Percentiles rank a stretch among this genome's conserved stretches.
Conservation (phyloP, 2,797 vertebrate genomes). For the Chanos chanos region DNA sequence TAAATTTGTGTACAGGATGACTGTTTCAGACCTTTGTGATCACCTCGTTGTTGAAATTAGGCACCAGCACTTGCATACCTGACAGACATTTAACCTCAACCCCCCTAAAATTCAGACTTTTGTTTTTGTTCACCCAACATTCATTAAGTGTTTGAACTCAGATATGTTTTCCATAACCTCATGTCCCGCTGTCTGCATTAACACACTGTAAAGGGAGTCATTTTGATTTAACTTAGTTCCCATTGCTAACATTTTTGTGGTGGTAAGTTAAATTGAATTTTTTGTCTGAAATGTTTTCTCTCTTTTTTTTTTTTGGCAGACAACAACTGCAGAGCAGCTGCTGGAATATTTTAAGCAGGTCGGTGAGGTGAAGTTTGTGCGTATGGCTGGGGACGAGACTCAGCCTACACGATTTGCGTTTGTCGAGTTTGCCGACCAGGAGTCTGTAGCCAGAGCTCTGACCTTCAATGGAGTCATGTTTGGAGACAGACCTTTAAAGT, state of each 20-base stretch:
- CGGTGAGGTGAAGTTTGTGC: constrained; percentile 95
- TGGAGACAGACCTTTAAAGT: constrained; percentile 95
- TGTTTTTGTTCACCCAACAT: too few species aligned
- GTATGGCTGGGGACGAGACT: constrained; percentile 97
- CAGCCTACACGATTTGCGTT: constrained; percentile 97
- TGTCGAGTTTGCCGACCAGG: constrained; percentile 94
- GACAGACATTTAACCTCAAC: too few species aligned
- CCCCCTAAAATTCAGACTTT: too few species aligned
- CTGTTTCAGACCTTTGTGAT: too few species aligned
- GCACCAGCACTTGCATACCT: too few species aligned
- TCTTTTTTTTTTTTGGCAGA: constrained; percentile 64
- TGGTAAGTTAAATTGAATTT: background rate
- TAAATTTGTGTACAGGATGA: too few species aligned
- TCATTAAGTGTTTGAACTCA: too few species aligned
- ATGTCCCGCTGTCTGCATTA: too few species aligned
- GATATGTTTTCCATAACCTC: too few species aligned
- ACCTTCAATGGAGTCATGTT: constrained; percentile 98
- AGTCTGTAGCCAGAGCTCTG: constrained; percentile 89
- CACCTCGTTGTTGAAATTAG: too few species aligned
- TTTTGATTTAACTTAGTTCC: background rate
- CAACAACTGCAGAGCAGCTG: constrained; percentile 93
- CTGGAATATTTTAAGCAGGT: constrained; percentile 97
- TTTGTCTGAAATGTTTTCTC: background rate
- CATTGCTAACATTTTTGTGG: too few species aligned
- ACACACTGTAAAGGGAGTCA: background rate